Evolutionary conservation across 2,113 vertebrate species (phyloP).

Genomic region (Menidia beryllina): DNA sequence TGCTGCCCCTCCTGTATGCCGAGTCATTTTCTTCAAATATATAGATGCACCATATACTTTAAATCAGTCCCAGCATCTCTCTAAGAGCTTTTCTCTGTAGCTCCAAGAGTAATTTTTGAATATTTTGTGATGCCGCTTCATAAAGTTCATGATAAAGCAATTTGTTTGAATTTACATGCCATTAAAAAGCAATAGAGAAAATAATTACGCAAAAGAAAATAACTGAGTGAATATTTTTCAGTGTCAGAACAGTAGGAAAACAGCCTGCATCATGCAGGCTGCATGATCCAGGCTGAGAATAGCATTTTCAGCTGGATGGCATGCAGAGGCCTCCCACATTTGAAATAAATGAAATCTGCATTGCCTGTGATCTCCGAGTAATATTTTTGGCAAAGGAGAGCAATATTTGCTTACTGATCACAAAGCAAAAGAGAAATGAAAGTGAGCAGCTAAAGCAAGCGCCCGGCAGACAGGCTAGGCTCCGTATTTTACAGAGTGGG

Average conservation of each 20-base stretch:
- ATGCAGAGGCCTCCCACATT: constrained; percentile 11
- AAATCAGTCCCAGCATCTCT: constrained; percentile 56
- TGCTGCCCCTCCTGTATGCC: constrained; percentile 67
- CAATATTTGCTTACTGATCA: constrained; percentile 63
- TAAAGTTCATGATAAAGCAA: constrained; percentile 23
- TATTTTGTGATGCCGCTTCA: constrained; percentile 28
- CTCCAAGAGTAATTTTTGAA: constrained; percentile 21
- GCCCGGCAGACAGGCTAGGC: constrained; percentile 53
- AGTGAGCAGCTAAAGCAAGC: constrained; percentile 53
- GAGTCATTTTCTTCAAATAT: constrained; percentile 72
- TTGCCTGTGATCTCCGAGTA: constrained; percentile 22
- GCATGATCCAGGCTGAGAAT: constrained; percentile 35
- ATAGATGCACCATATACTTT: constrained; percentile 57
- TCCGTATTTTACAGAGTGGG: constrained; percentile 56
- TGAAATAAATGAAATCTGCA: not conserved
- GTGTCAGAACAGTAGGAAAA: constrained; percentile 24
- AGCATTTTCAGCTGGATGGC: constrained; percentile 15
- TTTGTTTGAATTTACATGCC: not conserved
- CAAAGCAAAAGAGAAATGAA: constrained; percentile 58
- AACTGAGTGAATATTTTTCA: constrained; percentile 21
- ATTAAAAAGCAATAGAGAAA: constrained; percentile 11
- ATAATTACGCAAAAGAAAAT: constrained; percentile 15
- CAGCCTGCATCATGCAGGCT: constrained; percentile 24
- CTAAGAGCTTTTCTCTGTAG: constrained; percentile 35
- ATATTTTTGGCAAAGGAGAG: constrained; percentile 43